Evolutionary conservation across 2,797 vertebrate species (phyloP).

Genomic region (Scleropages formosus): DNA sequence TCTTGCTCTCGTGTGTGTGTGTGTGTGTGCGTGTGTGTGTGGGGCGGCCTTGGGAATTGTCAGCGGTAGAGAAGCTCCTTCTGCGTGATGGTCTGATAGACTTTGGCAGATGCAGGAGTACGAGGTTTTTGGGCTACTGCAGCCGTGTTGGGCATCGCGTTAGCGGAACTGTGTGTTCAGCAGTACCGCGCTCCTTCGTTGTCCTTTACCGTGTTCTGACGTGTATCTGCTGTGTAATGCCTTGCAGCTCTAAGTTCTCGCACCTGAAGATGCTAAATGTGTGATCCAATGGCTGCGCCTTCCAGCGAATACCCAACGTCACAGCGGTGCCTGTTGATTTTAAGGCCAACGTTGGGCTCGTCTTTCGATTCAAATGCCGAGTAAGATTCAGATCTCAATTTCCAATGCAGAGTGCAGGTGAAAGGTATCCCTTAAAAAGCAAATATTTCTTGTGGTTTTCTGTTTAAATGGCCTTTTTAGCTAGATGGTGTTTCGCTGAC

Average conservation of each 20-base stretch:
- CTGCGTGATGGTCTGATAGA: not conserved
- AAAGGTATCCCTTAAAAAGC: not conserved
- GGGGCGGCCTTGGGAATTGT: not conserved
- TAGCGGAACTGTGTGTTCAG: not conserved
- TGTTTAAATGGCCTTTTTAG: not conserved
- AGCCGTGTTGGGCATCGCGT: not conserved
- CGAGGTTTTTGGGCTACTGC: not conserved
- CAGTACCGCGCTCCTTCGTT: not conserved
- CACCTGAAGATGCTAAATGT: not conserved
- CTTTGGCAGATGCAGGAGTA: not conserved
- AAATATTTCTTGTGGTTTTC: not conserved
- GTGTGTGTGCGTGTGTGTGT: not conserved
- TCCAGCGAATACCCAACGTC: not conserved
- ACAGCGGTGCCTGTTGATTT: too few relatives aligned
- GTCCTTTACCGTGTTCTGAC: not conserved
- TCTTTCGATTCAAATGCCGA: not conserved
- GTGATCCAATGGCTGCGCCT: not conserved
- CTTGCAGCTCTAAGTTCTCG: not conserved
- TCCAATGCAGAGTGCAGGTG: not conserved
- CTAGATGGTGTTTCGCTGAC: not conserved
- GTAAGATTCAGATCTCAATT: not conserved
- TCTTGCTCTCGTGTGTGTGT: not conserved
- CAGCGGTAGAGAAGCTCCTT: not conserved
- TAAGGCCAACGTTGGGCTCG: not conserved
- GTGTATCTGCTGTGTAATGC: not conserved